These are phyloP conservation scores for Pyrrhia umbra DNA, from an alignment of 2,888 invertebrate species.

Conservation along the genomic window DNA sequence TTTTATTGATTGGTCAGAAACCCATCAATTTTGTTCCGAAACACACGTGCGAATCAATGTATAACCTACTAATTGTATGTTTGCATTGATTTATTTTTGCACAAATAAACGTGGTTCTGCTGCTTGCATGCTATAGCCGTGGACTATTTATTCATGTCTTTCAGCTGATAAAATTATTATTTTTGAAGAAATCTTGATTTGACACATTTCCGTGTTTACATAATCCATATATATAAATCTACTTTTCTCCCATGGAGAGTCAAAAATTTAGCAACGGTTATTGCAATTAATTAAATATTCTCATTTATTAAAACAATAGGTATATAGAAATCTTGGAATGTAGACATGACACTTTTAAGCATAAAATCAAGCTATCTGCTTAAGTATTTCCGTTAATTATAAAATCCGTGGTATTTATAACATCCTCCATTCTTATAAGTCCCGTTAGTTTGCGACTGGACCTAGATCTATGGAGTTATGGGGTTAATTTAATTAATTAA, in stretches of 20 bases:
- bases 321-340: constrained; percentile 6
- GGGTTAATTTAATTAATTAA: constrained; percentile 50
- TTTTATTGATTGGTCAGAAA: constrained; percentile 19
- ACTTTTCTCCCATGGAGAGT: no score
- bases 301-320: not conserved
- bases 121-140: no score
- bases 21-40: constrained; percentile 21
- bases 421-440: constrained; percentile 9
- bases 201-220: no score
- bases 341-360: not conserved
- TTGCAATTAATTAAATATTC: not conserved
- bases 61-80: not conserved
- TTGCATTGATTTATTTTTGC: not conserved
- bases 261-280: no score
- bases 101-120: not conserved
- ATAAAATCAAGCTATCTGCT: not conserved
- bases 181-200: no score
- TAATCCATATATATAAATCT: no score
- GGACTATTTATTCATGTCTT: no score
- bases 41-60: constrained; percentile 9
- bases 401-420: constrained; percentile 11
- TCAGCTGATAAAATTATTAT: no score
- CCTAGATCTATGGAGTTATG: constrained; percentile 43
- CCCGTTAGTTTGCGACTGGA: constrained; percentile 40
- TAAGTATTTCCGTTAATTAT: constrained; percentile 16